phyloP scores from a whole-genome alignment of 2,797 vertebrate species.

The Phoxinus dragarum region DNA sequence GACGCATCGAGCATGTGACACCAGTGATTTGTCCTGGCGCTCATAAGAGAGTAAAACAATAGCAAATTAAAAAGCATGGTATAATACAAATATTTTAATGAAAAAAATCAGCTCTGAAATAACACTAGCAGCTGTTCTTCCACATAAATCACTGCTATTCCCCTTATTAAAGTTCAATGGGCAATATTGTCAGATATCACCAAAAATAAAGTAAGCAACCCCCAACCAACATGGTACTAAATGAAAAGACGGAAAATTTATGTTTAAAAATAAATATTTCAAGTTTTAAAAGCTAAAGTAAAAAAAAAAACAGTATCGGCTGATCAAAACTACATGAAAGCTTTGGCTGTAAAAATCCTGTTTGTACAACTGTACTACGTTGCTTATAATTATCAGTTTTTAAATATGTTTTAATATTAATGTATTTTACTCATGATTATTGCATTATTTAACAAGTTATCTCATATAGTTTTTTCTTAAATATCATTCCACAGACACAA shows the following conservation, averaged over 20 bases:
- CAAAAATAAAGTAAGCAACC: neutral
- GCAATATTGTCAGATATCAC: no score
- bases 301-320: neutral
- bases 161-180: no score
- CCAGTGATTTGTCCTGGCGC: neutral
- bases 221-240: neutral
- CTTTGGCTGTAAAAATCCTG: neutral
- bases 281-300: neutral
- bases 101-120: no score
- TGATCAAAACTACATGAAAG: neutral
- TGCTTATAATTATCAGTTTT: neutral
- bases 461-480: neutral
- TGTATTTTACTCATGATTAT: neutral
- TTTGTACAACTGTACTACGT: neutral
- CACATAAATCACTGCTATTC: neutral
- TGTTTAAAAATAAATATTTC: neutral
- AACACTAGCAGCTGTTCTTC: neutral
- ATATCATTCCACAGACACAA: neutral
- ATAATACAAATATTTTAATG: neutral
- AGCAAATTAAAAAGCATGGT: neutral
- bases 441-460: neutral
- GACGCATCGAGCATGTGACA: neutral
- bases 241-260: neutral
- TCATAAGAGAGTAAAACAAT: neutral
- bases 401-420: neutral